Base-by-base conservation (phyloP, 2,888 invertebrate genomes). In the Eristalis arbustorum region DNA sequence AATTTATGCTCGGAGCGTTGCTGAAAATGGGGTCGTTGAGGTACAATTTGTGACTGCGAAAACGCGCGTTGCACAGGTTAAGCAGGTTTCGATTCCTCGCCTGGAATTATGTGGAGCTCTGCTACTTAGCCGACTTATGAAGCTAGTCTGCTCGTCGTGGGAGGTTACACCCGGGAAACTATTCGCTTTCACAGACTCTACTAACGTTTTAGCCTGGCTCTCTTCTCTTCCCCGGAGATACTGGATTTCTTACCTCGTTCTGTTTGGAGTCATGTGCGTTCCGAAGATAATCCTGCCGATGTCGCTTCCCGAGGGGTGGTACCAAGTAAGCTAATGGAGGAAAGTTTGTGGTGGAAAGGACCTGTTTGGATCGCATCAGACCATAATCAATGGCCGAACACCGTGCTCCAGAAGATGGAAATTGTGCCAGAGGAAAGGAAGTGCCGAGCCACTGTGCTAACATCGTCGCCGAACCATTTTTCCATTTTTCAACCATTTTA, bases 311-410 rank as follows among this genome's bases (percentile, higher is more conserved):
- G 89, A 28, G 89, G 90, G 3, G 31, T 85, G 1, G 18, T n/a
- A 11, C 88, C 88, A 1, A 22, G 72, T 1, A 59, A 76, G 59
- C 31, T 90, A 10, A 14, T 88, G 2, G n/a, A 59, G 0, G 72
- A 59, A 8, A 25, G 63, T 3, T 71, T 89, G 1, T 90, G 89
- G 90, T 89, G 89, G 88, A 73, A 83, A 5, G 89, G 89, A 11
- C 90, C 89, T 14, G 13, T 13, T 6, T 89, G 84, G 69, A 31
- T 78, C 5, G 6, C 49, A 3, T 18, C 10, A n/a, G n/a, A n/a
- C n/a, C n/a, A n/a, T 0, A 18, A 4, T 6, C 18, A 25, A 25
- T 64, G 68, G 67, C 49, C 67, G 3, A 49, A 37, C 4, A 22
- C 37, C 13, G 42, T 31, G 8, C 31, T 31, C 59, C 22, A 0